Conservation (phyloP, 1,140 invertebrate species). For the Myzus persicae region DNA sequence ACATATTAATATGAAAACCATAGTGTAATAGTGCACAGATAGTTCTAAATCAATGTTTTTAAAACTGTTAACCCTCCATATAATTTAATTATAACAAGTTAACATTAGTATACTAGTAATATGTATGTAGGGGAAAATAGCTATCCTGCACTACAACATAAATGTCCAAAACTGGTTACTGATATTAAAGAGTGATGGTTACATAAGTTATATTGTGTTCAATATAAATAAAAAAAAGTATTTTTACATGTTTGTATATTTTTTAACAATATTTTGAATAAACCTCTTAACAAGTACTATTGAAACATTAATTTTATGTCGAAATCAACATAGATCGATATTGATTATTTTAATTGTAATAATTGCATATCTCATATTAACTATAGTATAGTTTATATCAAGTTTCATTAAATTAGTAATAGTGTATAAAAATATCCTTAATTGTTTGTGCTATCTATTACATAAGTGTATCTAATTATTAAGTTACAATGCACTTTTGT, state of each 20-base stretch:
- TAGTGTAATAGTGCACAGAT: no score
- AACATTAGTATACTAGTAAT: no score
- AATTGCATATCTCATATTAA: background rate
- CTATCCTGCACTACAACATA: no score
- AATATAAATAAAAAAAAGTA: background rate
- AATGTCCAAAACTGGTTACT: no score
- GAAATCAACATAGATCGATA: background rate
- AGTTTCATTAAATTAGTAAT: background rate
- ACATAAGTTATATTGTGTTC: background rate
- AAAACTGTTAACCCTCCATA: no score
- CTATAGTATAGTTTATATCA: background rate
- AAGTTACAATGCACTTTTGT: background rate
- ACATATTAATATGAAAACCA: no score
- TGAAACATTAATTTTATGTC: background rate
- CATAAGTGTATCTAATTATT: background rate
- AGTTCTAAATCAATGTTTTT: no score
- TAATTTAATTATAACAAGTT: no score
- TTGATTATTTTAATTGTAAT: background rate
- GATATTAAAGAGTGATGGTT: background rate
- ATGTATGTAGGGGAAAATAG: no score
- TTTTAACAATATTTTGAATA: background rate
- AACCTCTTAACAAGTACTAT: background rate
- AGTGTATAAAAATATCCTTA: background rate
- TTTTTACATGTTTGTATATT: background rate
- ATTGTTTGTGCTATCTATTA: background rate